phyloP scores from a whole-genome alignment of 2,113 vertebrate species.

The Cercocebus atys region DNA sequence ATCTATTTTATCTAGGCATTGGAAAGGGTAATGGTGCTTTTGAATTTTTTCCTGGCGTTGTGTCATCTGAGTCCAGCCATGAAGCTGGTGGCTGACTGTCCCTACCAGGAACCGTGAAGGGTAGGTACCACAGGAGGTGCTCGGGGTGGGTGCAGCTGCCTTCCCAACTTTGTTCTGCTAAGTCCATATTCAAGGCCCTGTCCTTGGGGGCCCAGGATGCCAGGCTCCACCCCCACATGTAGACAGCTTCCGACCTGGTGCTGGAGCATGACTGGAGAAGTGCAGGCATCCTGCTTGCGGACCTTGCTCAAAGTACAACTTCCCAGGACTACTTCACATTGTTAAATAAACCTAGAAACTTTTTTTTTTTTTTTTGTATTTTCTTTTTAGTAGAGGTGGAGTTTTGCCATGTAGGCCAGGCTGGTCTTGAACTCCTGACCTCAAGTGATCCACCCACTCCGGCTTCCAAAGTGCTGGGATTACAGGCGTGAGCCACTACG shows the following conservation, averaged over 20 bases:
- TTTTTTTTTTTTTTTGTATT: too few relatives aligned
- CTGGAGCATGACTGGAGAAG: not conserved
- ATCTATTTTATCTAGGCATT: not conserved
- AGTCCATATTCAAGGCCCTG: not conserved
- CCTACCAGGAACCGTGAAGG: fast-evolving
- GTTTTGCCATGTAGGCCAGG: too few relatives aligned
- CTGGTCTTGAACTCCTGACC: too few relatives aligned
- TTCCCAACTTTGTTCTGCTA: not conserved
- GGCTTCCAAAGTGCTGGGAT: too few relatives aligned
- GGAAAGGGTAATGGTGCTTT: not conserved
- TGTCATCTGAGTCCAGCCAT: not conserved
- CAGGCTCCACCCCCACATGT: fast-evolving
- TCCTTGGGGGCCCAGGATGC: not conserved
- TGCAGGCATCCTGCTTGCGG: not conserved
- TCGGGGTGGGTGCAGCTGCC: not conserved
- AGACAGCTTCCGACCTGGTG: not conserved
- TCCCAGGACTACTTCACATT: not conserved
- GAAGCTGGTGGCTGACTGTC: not conserved
- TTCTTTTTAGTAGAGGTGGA: too few relatives aligned
- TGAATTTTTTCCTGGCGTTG: not conserved
- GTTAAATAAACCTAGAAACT: not conserved
- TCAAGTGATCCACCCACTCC: too few relatives aligned
- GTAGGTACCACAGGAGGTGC: fast-evolving
- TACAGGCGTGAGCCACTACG: too few relatives aligned
- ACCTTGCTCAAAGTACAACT: not conserved